Evolutionary conservation across 2,888 invertebrate species (phyloP).

Genomic region (Microplitis manilae): DNA sequence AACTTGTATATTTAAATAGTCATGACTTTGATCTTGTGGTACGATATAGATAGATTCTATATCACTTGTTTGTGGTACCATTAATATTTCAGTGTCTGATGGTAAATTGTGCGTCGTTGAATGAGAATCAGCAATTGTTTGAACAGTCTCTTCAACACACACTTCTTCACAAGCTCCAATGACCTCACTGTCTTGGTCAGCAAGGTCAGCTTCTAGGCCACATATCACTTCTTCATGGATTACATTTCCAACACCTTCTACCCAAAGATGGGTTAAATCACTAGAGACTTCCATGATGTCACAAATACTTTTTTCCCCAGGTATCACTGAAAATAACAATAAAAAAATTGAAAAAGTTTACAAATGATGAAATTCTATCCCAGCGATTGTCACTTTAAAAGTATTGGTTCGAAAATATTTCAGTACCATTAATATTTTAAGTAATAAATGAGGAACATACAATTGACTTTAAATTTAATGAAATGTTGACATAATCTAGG

Average conservation of each 20-base stretch:
- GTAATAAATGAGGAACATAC: neutral
- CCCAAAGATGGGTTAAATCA: constrained; percentile 68
- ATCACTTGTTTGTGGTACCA: constrained; percentile 67
- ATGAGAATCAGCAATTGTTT: constrained; percentile 54
- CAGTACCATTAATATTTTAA: no score
- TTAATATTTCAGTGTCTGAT: constrained; percentile 64
- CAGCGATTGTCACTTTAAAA: neutral
- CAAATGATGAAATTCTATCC: neutral
- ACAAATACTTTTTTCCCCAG: constrained; percentile 60
- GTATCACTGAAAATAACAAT: constrained; percentile 45
- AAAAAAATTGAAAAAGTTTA: constrained; percentile 29
- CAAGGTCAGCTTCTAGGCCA: constrained; percentile 72
- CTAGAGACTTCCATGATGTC: constrained; percentile 64
- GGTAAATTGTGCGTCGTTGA: constrained; percentile 38
- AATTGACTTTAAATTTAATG: neutral
- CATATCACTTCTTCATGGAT: constrained; percentile 75
- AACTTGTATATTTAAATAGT: constrained; percentile 75
- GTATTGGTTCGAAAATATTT: neutral
- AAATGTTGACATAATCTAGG: constrained; percentile 55
- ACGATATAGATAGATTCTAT: constrained; percentile 73
- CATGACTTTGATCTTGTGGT: constrained; percentile 70
- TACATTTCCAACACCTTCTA: constrained; percentile 68
- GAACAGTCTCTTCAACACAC: constrained; percentile 68
- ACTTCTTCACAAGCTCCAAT: constrained; percentile 73
- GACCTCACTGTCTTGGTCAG: constrained; percentile 65